These are phyloP conservation scores for Apocrypta bakeri DNA, from an alignment of 1,140 invertebrate genomes.

Conservation along the genomic window DNA sequence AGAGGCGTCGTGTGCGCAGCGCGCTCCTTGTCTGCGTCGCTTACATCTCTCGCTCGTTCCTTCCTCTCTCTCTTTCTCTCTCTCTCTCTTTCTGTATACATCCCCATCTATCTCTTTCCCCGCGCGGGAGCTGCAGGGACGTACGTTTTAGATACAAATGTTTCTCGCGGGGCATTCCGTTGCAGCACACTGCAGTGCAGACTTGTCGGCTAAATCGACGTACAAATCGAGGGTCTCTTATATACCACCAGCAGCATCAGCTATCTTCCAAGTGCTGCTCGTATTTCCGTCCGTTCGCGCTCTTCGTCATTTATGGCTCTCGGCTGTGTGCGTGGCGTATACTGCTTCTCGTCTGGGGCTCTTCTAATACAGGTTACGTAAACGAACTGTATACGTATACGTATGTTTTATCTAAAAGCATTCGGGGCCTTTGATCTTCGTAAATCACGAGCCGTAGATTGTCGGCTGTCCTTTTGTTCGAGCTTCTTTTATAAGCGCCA, in stretches of 20 bases:
- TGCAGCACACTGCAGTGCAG: not conserved
- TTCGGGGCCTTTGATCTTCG: slow-evolving; percentile 6
- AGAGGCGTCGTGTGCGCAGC: not conserved
- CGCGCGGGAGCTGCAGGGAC: not conserved
- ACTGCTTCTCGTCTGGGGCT: not conserved
- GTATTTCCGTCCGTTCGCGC: not conserved
- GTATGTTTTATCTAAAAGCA: not conserved
- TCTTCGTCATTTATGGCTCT: not conserved
- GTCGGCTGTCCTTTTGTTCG: not conserved
- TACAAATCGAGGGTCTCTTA: slow-evolving; percentile 12
- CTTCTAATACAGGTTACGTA: not conserved
- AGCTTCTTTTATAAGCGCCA: not conserved
- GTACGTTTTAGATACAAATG: slow-evolving; percentile 38
- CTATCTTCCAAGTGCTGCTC: not conserved
- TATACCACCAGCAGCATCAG: not conserved
- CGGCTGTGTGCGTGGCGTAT: not conserved
- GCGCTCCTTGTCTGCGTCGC: slow-evolving; percentile 10
- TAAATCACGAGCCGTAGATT: slow-evolving; percentile 6
- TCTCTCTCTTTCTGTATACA: not conserved
- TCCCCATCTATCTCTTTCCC: not conserved
- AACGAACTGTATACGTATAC: not conserved
- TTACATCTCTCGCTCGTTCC: not conserved
- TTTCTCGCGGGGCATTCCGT: slow-evolving; percentile 30
- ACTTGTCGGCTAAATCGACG: slow-evolving; percentile 19
- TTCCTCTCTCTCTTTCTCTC: not conserved